phyloP scores from a whole-genome alignment of 2,888 invertebrate species.

The Eulithis prunata region DNA sequence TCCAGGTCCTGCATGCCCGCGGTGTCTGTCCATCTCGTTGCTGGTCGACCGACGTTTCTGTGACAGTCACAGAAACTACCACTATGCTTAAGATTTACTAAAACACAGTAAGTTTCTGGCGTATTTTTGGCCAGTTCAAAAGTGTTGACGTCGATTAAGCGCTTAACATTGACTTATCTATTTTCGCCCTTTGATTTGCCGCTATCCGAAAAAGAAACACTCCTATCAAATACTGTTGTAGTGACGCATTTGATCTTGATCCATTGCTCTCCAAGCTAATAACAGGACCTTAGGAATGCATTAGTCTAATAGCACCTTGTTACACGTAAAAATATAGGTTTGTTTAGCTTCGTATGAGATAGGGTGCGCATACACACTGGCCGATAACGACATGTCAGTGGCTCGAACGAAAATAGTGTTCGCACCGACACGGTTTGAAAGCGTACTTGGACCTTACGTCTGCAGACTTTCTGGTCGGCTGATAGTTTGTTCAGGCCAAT shows the following conservation, averaged over 20 bases:
- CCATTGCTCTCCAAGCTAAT: conserved; percentile 66
- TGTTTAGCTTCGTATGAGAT: conserved; percentile 73
- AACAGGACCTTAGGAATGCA: conserved; percentile 68
- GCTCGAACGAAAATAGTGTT: no score
- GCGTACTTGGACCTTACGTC: no score
- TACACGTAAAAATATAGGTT: conserved; percentile 54
- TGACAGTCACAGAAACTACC: no score
- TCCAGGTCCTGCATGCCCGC: no score
- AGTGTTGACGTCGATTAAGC: not conserved
- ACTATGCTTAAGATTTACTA: no score
- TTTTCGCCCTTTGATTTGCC: not conserved
- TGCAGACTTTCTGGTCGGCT: no score
- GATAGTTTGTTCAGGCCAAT: no score
- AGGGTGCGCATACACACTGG: conserved; percentile 46
- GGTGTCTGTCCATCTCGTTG: no score
- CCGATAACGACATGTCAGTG: no score
- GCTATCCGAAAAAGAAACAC: not conserved
- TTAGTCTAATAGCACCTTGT: conserved; percentile 73
- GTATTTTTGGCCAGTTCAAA: not conserved
- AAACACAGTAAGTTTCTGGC: no score
- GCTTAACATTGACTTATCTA: not conserved
- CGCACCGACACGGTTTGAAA: no score
- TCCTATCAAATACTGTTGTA: not conserved
- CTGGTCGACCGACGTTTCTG: no score
- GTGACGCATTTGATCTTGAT: conserved; percentile 42